A percentile compares a stretch with the other conserved stretches of the same genome.
phyloP scores from a whole-genome alignment of 1,140 invertebrate species.

The Eumaeus atala region DNA sequence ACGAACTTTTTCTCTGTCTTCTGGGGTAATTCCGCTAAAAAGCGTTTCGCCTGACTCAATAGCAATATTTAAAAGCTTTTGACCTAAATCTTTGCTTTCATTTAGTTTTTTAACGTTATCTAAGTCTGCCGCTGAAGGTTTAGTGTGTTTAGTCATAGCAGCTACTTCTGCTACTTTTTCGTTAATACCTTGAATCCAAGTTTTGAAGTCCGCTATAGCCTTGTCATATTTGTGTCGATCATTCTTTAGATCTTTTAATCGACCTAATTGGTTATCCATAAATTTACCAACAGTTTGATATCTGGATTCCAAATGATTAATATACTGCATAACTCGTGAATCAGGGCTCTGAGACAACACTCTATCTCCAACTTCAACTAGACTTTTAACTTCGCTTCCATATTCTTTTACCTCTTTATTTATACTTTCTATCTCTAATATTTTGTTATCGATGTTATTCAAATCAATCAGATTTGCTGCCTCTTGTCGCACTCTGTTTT shows the following conservation, averaged over 20 bases:
- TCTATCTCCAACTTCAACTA: conserved; percentile 81
- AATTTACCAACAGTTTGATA: conserved; percentile 86
- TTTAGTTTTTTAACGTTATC: conserved; percentile 84
- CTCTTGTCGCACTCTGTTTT: conserved; percentile 85
- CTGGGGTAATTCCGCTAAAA: conserved; percentile 89
- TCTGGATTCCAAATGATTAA: conserved; percentile 83
- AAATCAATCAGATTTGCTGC: conserved; percentile 82
- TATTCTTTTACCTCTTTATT: conserved; percentile 79
- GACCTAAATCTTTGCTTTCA: conserved; percentile 85
- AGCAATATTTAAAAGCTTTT: conserved; percentile 84
- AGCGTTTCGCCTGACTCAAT: conserved; percentile 90
- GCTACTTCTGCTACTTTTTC: conserved; percentile 81
- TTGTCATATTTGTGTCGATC: conserved; percentile 80
- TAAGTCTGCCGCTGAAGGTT: conserved; percentile 80
- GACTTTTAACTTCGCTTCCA: conserved; percentile 78
- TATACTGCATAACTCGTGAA: conserved; percentile 85
- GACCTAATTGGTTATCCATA: conserved; percentile 79
- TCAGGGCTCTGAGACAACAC: conserved; percentile 87
- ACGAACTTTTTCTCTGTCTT: conserved; percentile 89
- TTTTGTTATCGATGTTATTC: conserved; percentile 82
- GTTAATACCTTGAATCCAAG: conserved; percentile 86
- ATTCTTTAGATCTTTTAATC: conserved; percentile 79
- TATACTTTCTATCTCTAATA: conserved; percentile 79
- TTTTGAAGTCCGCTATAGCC: conserved; percentile 81
- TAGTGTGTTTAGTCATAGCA: conserved; percentile 78